Percentiles rank a stretch among this genome's conserved stretches.
Evolutionary conservation across 2,888 invertebrate genomes (phyloP).

Genomic region (Idaea aversata): DNA sequence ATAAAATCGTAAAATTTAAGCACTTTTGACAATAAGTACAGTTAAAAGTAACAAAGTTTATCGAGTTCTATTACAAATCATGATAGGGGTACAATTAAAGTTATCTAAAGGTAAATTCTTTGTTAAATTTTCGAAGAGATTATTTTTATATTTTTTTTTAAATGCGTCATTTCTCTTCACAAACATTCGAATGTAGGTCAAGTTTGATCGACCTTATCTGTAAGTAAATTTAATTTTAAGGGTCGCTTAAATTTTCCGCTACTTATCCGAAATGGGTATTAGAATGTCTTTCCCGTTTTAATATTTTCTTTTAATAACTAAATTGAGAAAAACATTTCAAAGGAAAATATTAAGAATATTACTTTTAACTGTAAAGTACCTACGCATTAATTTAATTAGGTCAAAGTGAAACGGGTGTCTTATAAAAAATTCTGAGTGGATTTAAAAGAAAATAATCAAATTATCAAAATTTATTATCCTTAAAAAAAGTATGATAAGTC

Average conservation of each 20-base stretch:
- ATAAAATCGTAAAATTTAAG: no score
- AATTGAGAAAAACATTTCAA: background rate
- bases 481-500: no score
- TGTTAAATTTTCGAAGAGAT: no score
- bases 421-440: no score
- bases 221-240: conserved; percentile 25
- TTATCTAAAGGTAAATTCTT: no score
- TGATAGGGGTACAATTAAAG: no score
- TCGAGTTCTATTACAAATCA: no score
- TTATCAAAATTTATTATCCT: no score
- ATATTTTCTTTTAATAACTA: background rate
- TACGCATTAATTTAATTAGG: background rate
- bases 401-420: no score
- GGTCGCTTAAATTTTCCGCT: conserved; percentile 20
- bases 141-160: background rate
- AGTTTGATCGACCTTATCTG: conserved; percentile 20
- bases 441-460: no score
- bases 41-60: no score
- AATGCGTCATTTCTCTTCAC: background rate
- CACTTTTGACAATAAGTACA: no score
- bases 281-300: conserved; percentile 11
- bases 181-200: conserved; percentile 22
- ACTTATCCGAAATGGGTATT: conserved; percentile 12
- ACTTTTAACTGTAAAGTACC: background rate
- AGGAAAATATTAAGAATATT: background rate